Evolutionary conservation across 2,888 invertebrate species (phyloP), one percentile per base, ranked within the genome.

Genomic region (Drosophila nr. medialis): DNA sequence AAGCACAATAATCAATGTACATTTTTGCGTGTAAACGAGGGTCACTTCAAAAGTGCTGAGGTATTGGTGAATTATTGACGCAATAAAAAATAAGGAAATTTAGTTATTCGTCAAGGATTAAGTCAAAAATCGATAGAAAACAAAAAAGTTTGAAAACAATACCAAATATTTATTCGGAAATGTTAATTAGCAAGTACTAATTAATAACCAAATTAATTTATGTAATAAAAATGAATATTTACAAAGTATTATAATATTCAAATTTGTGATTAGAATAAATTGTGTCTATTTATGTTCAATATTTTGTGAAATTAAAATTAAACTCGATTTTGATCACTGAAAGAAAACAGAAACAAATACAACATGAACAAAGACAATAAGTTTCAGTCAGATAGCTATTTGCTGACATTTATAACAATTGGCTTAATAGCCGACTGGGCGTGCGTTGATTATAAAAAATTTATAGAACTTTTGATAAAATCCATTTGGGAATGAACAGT

Each of bases 11-110:
- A 61, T 67, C 75, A 64, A 65, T 79, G 69, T 64, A 64, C 7
- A 62, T 62, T 55, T 49, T 61, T 73, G 74, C 51, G 56, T 78
- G 74, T 67, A 51, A 45, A 30, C 61, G 80, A 66, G 71, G 65
- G 80, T 1, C 54, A 63, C 27, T 58, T 24, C 3, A 32, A 56
- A n/a, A 55, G 36, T 62, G 8, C 10, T 38, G 18, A 54, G 6
- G 2, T 24, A 36, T 11, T 27, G 2, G 10, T 32, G 45, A 15
- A 24, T 45, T 15, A 15, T 45, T 8, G 4, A 24, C 45, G 24
- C 10, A 38, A 45, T 15, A 15, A 45, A 45, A 45, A 2, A 7
- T 15, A 45, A 8, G 3, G 1, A 24, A 24, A 24, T 24, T 21
- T 13, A 2, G 11, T 21, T 21, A 42, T 21, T 45, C 24, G 15